Conservation (phyloP, 30 jellyfish, hydroid and myxozoan genomes). For the Rhopilema esculentum region DNA sequence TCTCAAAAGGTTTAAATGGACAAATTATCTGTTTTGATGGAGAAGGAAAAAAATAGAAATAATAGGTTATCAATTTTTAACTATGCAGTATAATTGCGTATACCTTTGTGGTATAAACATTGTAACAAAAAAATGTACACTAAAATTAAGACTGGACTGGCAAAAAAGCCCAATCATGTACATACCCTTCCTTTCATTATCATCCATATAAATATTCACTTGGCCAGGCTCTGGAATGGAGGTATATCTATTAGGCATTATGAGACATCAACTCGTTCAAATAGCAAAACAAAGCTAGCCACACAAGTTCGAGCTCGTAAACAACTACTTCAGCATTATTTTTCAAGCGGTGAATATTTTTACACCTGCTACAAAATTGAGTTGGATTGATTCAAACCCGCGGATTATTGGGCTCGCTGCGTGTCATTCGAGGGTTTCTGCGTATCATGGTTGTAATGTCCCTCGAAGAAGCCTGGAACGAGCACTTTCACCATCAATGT, state of each 20-base stretch:
- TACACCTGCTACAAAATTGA: conserved; percentile 10
- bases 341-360: background rate
- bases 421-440: conserved; percentile 1
- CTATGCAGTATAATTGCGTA: background rate
- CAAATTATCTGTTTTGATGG: no score
- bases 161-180: background rate
- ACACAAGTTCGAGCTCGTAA: background rate
- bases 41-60: background rate
- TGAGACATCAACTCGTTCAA: background rate
- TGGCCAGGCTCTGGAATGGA: conserved; percentile 63
- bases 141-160: no score
- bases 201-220: conserved; percentile 68
- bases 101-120: background rate
- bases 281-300: background rate
- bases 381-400: background rate
- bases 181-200: conserved; percentile 73
- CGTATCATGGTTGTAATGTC: background rate
- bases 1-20: no score
- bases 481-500: conserved; percentile 61
- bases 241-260: conserved; percentile 70
- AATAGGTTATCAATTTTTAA: background rate
- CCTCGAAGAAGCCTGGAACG: conserved; percentile 51
- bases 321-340: background rate
- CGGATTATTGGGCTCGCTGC: no score
- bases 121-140: background rate